A percentile compares a stretch with the other conserved stretches of the same genome.
Evolutionary conservation across 2,113 vertebrate species (phyloP).

Genomic region (Otis tarda): DNA sequence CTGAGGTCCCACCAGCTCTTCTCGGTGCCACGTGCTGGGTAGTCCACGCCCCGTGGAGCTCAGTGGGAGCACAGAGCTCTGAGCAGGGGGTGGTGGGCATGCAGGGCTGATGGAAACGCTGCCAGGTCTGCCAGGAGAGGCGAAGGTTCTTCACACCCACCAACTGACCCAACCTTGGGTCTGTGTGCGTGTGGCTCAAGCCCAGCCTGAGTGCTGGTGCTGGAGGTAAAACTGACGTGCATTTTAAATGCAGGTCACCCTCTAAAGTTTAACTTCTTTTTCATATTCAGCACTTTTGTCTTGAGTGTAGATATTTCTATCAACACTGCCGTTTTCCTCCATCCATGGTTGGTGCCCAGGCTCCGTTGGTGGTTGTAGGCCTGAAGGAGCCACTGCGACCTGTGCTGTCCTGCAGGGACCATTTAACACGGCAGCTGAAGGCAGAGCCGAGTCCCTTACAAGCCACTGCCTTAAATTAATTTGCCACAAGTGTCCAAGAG

Average conservation of each 20-base stretch:
- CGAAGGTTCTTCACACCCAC: not conserved
- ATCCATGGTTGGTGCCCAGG: not conserved
- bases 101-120: not conserved
- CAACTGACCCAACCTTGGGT: not conserved
- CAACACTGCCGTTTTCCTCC: rapidly evolving
- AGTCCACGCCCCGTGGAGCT: rapidly evolving
- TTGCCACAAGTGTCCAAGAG: not conserved
- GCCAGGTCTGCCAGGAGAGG: not conserved
- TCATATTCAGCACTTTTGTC: rapidly evolving
- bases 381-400: not conserved
- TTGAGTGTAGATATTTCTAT: rapidly evolving
- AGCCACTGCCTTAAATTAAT: not conserved
- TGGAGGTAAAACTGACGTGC: not conserved
- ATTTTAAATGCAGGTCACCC: not conserved
- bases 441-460: not conserved
- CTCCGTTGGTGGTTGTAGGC: not conserved
- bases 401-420: not conserved
- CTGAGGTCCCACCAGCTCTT: not conserved
- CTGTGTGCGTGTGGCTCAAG: rapidly evolving
- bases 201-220: not conserved
- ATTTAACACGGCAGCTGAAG: not conserved
- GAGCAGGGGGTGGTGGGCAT: rapidly evolving
- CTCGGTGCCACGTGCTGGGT: rapidly evolving
- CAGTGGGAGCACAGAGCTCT: rapidly evolving
- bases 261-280: not conserved